These are phyloP conservation scores for Probosciger aterrimus DNA, from an alignment of 2,113 vertebrate genomes.

Conservation along the genomic window DNA sequence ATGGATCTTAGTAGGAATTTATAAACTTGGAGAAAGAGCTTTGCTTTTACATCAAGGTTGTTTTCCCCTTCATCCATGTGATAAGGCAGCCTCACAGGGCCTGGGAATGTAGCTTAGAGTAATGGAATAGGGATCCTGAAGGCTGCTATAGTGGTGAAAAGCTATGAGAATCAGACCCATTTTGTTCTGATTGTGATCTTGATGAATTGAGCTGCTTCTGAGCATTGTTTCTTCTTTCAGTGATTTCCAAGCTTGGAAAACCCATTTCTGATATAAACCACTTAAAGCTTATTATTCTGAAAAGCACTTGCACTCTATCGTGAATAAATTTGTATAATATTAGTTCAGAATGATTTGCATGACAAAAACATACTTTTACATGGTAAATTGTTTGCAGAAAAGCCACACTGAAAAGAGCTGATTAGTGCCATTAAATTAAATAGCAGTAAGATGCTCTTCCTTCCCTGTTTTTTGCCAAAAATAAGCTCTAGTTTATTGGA, in stretches of 20 bases:
- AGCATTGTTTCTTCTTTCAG: background rate
- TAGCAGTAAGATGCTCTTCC: background rate
- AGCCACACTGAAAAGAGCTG: background rate
- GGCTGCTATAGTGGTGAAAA: accelerated
- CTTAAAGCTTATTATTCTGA: conserved; percentile 17
- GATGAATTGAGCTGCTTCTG: background rate
- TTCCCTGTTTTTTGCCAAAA: background rate
- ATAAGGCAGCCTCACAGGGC: background rate
- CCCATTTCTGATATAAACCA: conserved; percentile 1
- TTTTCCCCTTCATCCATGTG: background rate
- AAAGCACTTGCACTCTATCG: conserved; percentile 8
- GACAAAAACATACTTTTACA: conserved; percentile 25
- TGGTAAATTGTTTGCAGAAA: conserved; percentile 11
- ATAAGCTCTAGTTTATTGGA: background rate
- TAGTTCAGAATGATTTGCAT: conserved; percentile 50
- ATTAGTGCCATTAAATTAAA: conserved; percentile 17
- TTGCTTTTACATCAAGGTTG: background rate
- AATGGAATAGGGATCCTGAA: background rate
- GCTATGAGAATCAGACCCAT: background rate
- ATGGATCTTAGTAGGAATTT: background rate
- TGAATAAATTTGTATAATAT: conserved; percentile 53
- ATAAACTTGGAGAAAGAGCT: background rate
- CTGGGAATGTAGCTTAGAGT: background rate
- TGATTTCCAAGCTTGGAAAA: conserved; percentile 6
- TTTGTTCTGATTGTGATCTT: background rate